Evolutionary conservation across 1,140 invertebrate genomes (phyloP).

Genomic region (Hermetia illucens): DNA sequence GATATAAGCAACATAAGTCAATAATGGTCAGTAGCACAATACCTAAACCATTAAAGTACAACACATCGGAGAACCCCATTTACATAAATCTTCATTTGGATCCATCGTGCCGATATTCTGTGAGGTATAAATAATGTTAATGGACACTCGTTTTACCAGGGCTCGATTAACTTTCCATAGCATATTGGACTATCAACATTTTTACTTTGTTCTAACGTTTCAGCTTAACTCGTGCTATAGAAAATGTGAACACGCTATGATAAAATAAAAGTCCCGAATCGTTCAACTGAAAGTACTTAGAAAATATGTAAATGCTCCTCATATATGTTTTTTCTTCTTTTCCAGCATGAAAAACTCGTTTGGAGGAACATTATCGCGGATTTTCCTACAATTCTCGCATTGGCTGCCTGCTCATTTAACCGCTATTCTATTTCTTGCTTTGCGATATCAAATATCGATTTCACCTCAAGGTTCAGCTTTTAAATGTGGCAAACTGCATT

Average conservation of each 20-base stretch:
- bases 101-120: conserved; percentile 40
- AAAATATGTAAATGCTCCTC: neutral
- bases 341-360: conserved; percentile 23
- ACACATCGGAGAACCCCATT: conserved; percentile 22
- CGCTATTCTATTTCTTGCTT: conserved; percentile 21
- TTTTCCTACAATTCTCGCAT: conserved; percentile 21
- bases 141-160: no score
- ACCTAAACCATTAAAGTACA: conserved; percentile 23
- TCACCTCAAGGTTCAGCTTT: conserved; percentile 9
- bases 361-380: conserved; percentile 15
- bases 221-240: no score
- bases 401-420: conserved; percentile 25
- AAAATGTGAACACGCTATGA: no score
- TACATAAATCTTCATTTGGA: conserved; percentile 38
- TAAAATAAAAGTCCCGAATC: no score
- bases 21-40: conserved; percentile 36
- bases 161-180: no score
- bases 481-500: conserved; percentile 8
- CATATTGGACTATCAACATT: no score
- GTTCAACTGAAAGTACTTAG: no score
- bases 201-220: no score
- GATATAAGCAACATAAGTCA: conserved; percentile 31
- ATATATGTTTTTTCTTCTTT: neutral
- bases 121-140: conserved; percentile 29
- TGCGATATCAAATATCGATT: conserved; percentile 14